Percentiles rank a stretch among this genome's conserved stretches.
Evolutionary conservation across 2,797 vertebrate genomes (phyloP).

Genomic region (Sebastes matsubarae): DNA sequence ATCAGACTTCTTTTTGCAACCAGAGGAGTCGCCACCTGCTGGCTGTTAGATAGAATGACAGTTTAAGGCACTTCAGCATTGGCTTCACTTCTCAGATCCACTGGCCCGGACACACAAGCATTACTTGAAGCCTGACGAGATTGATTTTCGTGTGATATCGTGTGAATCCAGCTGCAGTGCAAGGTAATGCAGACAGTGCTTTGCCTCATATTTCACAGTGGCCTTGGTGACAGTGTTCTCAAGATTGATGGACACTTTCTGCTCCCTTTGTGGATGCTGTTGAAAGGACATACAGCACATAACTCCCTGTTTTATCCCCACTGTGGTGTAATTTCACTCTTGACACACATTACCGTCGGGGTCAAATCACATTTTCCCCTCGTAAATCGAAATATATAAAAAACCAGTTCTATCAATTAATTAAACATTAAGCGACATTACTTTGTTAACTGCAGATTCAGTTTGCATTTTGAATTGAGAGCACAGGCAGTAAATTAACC

Average conservation of each 20-base stretch:
- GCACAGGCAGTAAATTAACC: constrained; percentile 25
- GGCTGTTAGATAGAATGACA: no score
- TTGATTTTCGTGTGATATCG: not conserved
- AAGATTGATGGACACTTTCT: constrained; percentile 43
- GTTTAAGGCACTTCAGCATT: no score
- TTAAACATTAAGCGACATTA: constrained; percentile 1
- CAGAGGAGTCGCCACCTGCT: no score
- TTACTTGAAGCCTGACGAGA: not conserved
- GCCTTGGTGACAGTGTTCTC: constrained; percentile 34
- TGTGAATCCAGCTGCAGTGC: not conserved
- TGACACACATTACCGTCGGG: constrained; percentile 15
- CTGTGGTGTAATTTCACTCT: constrained; percentile 33
- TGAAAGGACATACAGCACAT: constrained; percentile 25
- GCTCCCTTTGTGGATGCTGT: constrained; percentile 17
- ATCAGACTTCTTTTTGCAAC: no score
- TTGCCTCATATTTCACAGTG: constrained; percentile 35
- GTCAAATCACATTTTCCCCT: constrained; percentile 23
- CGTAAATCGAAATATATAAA: constrained; percentile 1
- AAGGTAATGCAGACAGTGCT: not conserved
- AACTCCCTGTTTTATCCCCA: constrained; percentile 10
- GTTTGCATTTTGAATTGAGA: constrained; percentile 6
- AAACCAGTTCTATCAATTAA: constrained; percentile 17
- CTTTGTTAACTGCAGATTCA: constrained; percentile 11
- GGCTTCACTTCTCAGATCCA: no score
- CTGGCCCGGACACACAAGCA: not conserved